phyloP scores from a whole-genome alignment of 2,888 invertebrate genomes.

The Fragum whitleyi region DNA sequence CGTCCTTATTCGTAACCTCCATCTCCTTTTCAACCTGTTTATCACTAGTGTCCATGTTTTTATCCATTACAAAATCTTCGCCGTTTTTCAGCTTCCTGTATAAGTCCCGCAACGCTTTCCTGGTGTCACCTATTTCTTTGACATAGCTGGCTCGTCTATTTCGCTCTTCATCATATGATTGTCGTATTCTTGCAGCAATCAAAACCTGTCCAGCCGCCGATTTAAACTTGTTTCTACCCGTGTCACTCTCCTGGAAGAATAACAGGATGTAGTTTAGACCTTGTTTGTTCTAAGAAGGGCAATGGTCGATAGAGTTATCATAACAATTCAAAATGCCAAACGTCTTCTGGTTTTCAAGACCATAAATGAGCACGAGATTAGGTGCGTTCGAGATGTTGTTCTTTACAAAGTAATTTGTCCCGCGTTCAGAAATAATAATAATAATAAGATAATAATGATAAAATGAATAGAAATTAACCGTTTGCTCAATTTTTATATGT shows the following conservation, averaged over 20 bases:
- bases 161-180: constrained; percentile 35
- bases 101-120: constrained; percentile 24
- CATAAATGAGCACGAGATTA: too few species aligned
- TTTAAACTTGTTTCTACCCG: neutral
- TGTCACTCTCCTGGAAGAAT: neutral
- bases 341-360: too few species aligned
- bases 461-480: too few species aligned
- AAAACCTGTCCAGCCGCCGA: constrained; percentile 18
- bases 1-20: neutral
- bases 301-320: too few species aligned
- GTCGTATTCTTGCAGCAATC: constrained; percentile 20
- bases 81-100: constrained; percentile 19
- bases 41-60: constrained; percentile 19
- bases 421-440: too few species aligned
- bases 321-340: too few species aligned
- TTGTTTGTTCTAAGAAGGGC: too few species aligned
- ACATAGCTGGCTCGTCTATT: constrained; percentile 20
- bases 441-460: too few species aligned
- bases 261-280: too few species aligned
- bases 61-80: neutral
- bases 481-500: too few species aligned
- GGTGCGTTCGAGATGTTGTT: too few species aligned
- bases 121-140: constrained; percentile 30
- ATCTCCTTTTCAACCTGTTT: neutral
- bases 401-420: too few species aligned